Percentiles rank a stretch among this genome's conserved stretches.
Conservation (phyloP, 2,113 vertebrate genomes). For the Pungitius pungitius region DNA sequence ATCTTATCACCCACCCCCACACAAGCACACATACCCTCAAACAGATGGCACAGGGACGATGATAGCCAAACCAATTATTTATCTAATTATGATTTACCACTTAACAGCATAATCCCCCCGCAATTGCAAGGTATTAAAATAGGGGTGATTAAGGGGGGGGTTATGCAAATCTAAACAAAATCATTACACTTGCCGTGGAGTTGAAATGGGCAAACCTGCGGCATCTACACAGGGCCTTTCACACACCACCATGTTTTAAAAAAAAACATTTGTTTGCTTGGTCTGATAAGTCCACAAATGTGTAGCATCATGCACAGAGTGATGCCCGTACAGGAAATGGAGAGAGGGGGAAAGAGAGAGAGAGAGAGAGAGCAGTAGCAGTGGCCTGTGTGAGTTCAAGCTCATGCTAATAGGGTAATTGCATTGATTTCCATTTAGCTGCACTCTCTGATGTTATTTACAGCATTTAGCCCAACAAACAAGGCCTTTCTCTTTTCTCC, state of each 20-base stretch:
- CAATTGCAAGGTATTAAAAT: slow-evolving; percentile 93
- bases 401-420: slow-evolving; percentile 83
- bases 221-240: slow-evolving; percentile 2
- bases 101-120: slow-evolving; percentile 92
- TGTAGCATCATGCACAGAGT: background rate
- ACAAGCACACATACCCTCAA: slow-evolving; percentile 73
- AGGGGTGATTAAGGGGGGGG: slow-evolving; percentile 89
- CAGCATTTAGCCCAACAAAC: slow-evolving; percentile 80
- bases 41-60: slow-evolving; percentile 92
- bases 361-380: slow-evolving; percentile 35
- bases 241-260: slow-evolving; percentile 18
- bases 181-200: slow-evolving; percentile 75
- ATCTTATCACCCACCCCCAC: slow-evolving; percentile 18
- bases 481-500: slow-evolving; percentile 65
- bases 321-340: slow-evolving; percentile 31
- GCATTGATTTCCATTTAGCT: slow-evolving; percentile 86
- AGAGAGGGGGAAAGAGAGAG: slow-evolving; percentile 3
- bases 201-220: slow-evolving; percentile 65
- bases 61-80: slow-evolving; percentile 96
- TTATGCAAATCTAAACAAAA: slow-evolving; percentile 86
- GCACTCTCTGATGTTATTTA: slow-evolving; percentile 84
- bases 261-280: slow-evolving; percentile 14
- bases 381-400: slow-evolving; percentile 71
- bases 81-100: slow-evolving; percentile 98
- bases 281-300: slow-evolving; percentile 16